A percentile compares a stretch with the other conserved stretches of the same genome.
Evolutionary conservation across 1,140 invertebrate species (phyloP).

Genomic region (Drusus annulatus): DNA sequence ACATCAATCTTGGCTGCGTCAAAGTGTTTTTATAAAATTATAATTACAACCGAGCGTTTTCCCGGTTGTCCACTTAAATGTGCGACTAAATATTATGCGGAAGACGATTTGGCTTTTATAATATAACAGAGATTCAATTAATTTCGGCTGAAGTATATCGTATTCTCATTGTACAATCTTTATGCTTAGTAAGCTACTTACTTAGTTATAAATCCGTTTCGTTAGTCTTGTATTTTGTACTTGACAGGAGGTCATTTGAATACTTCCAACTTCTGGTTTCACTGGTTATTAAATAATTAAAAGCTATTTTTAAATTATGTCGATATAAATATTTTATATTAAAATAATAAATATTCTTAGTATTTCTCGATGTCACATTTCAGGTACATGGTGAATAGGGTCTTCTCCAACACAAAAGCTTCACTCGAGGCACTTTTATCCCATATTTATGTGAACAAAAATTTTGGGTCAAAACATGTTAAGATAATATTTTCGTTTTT

Average conservation of each 20-base stretch:
- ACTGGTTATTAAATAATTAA: no score
- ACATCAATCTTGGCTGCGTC: constrained; percentile 12
- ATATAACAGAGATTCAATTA: not conserved
- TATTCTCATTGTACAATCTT: no score
- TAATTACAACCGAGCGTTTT: no score
- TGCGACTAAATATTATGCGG: not conserved
- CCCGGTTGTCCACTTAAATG: no score
- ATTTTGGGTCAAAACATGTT: constrained; percentile 22
- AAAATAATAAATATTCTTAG: not conserved
- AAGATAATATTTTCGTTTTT: constrained; percentile 52
- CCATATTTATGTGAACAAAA: constrained; percentile 49
- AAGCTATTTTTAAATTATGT: no score
- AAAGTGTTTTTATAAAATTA: not conserved
- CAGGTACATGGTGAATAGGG: constrained; percentile 25
- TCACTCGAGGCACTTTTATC: constrained; percentile 46
- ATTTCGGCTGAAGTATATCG: no score
- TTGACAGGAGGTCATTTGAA: not conserved
- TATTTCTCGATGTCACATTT: constrained; percentile 30
- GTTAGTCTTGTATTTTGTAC: not conserved
- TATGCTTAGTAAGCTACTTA: not conserved
- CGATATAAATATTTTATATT: not conserved
- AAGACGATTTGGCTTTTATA: not conserved
- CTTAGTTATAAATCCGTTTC: not conserved
- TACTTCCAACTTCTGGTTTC: no score
- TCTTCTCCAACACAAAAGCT: constrained; percentile 1